Evolutionary conservation across 2,113 vertebrate species (phyloP).

Genomic region (Heterotis niloticus): DNA sequence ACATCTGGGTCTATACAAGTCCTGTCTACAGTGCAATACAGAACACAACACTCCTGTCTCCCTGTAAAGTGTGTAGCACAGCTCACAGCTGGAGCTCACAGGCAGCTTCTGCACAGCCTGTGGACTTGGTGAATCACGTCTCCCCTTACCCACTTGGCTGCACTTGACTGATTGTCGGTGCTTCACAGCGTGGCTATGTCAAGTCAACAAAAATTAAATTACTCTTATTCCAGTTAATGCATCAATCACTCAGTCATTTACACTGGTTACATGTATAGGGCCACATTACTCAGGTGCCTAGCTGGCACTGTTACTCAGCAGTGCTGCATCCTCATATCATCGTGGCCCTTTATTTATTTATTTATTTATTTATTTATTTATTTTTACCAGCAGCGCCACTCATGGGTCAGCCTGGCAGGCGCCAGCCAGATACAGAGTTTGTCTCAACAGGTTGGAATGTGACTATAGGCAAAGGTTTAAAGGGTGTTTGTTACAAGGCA

Average conservation of each 20-base stretch:
- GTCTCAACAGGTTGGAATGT: not conserved
- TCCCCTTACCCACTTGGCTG: not conserved
- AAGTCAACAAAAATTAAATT: not conserved
- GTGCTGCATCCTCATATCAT: too few species aligned
- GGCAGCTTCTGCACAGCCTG: not conserved
- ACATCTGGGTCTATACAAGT: not conserved
- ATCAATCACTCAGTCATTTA: not conserved
- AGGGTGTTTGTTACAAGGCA: not conserved
- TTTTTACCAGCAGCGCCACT: not conserved
- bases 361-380: too few species aligned
- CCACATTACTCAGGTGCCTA: not conserved
- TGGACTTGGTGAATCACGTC: not conserved
- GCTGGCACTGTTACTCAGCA: not conserved
- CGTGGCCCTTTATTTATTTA: not conserved
- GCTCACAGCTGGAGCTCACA: not conserved
- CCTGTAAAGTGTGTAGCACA: not conserved
- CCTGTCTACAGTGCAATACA: slow-evolving; percentile 11
- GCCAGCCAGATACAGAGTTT: not conserved
- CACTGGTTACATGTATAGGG: not conserved
- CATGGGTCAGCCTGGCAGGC: not conserved
- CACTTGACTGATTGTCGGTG: slow-evolving; percentile 18
- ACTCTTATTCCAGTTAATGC: not conserved
- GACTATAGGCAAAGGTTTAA: not conserved
- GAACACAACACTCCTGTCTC: not conserved
- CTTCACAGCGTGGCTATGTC: not conserved